Percentiles rank a stretch among this genome's conserved stretches.
These are phyloP conservation scores for Amphiprion ocellaris DNA, from an alignment of 2,113 vertebrate genomes.

Conservation along the genomic window DNA sequence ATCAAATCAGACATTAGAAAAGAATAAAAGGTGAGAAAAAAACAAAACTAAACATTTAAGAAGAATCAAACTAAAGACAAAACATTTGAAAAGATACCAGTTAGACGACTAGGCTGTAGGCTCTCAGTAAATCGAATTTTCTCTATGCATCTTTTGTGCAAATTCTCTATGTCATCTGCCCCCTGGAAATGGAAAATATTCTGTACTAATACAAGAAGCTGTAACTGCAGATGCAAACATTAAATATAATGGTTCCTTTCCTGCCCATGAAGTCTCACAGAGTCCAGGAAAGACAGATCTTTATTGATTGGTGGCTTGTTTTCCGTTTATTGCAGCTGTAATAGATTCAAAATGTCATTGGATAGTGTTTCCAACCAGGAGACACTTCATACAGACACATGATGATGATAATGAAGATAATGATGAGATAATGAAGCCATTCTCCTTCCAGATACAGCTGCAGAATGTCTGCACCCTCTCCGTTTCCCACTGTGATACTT, in stretches of 20 bases:
- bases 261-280: background rate
- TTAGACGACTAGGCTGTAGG: too few relatives aligned
- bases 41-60: too few relatives aligned
- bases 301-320: background rate
- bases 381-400: background rate
- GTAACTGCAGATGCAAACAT: background rate
- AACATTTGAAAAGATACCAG: too few relatives aligned
- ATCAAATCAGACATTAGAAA: too few relatives aligned
- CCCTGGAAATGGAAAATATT: too few relatives aligned
- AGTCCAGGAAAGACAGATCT: background rate
- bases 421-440: slow-evolving; percentile 9
- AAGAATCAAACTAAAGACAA: too few relatives aligned
- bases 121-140: too few relatives aligned
- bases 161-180: too few relatives aligned
- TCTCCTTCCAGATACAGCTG: slow-evolving; percentile 3
- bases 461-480: background rate
- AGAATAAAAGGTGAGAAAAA: too few relatives aligned
- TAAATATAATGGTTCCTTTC: background rate
- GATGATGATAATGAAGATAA: slow-evolving; percentile 1
- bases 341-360: background rate
- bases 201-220: too few relatives aligned
- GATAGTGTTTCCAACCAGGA: background rate
- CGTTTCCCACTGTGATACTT: background rate
- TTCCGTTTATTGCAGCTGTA: background rate
- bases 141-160: too few relatives aligned